Base-by-base conservation (phyloP, 2,113 vertebrate species). In the Semicossyphus pulcher region DNA sequence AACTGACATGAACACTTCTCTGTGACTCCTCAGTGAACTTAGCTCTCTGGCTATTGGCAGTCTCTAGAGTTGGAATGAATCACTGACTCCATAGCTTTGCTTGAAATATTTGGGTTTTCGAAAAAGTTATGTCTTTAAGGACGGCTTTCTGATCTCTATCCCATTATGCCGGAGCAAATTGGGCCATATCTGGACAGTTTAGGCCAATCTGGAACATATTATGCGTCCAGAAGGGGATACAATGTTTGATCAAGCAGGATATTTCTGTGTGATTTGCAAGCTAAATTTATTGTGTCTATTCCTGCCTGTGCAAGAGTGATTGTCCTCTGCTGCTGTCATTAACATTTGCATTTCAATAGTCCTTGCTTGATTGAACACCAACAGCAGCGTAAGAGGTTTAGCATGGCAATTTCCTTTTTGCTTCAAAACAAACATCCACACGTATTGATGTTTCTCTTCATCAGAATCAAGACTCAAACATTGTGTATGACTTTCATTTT, bases 291-390 rank as follows among this genome's bases (percentile, higher is more conserved):
- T 49, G 41, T 10, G 36, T 74, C 41, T 53, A 47, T 72, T 78
- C 81, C 61, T 75, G 74, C 60, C 61, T 73, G 65, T 21, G 63
- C 44, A 34, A 77, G 73, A 76, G 56, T 77, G 69, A 85, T 86
- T 77, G 80, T 76, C 69, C 75, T 69, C 78, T 39, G 49, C 59
- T 76, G 64, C 86, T 49, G 42, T 85, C 85, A 86, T 89, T 86
- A 90, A 74, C 83, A 86, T 89, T 90, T 86, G 87, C 84, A 91
- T 90, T 88, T 90, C 85, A 89, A 83, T 81, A 77, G 71, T 60
- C 61, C 26, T 64, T 44, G 78, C 68, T 77, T 84, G 84, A 87
- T 79, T 87, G 80, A 91, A 84, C 85, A 85, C 67, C 78, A 86
- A 76, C 76, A 56, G 71, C 57, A 72, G 56, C 51, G 53, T 81